Percentiles rank a stretch among this genome's conserved stretches.
Conservation (phyloP, 2,888 invertebrate species). For the Callyntrura guangdongensis region DNA sequence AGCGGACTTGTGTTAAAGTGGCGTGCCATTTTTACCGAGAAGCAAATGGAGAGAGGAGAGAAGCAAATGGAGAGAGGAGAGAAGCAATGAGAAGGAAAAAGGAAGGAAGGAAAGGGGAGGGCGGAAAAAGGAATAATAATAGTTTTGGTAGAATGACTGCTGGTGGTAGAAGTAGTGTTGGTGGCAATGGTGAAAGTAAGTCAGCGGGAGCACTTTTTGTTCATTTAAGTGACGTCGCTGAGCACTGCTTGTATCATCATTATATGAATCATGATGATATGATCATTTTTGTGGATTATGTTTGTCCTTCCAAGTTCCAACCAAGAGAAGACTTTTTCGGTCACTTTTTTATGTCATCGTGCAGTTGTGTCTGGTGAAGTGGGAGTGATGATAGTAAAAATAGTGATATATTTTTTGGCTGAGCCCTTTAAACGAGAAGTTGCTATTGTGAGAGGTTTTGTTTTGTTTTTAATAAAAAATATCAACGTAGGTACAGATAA, state of each 20-base stretch:
- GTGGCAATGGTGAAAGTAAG: conserved; percentile 56
- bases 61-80: neutral
- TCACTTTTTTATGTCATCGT: neutral
- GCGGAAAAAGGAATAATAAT: conserved; percentile 47
- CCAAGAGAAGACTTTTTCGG: neutral
- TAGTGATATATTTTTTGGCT: neutral
- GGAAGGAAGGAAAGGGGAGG: conserved; percentile 28
- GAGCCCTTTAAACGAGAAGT: neutral
- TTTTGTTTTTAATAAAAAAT: neutral
- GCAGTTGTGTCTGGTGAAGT: neutral
- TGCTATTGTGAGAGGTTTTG: neutral
- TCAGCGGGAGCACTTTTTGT: conserved; percentile 65
- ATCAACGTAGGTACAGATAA: neutral
- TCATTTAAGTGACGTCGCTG: conserved; percentile 50
- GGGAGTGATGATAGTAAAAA: conserved; percentile 1
- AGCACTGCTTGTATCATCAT: conserved; percentile 62
- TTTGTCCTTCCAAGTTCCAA: conserved; percentile 5
- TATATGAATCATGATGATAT: conserved; percentile 59
- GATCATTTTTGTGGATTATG: conserved; percentile 66
- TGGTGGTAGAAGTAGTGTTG: neutral
- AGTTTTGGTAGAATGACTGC: conserved; percentile 13
- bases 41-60: neutral
- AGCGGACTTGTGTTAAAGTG: neutral
- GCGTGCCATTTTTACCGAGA: conserved; percentile 2
- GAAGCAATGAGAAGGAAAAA: conserved; percentile 46